phyloP scores from a whole-genome alignment of 2,888 invertebrate genomes.

The Caenorhabditis afra region DNA sequence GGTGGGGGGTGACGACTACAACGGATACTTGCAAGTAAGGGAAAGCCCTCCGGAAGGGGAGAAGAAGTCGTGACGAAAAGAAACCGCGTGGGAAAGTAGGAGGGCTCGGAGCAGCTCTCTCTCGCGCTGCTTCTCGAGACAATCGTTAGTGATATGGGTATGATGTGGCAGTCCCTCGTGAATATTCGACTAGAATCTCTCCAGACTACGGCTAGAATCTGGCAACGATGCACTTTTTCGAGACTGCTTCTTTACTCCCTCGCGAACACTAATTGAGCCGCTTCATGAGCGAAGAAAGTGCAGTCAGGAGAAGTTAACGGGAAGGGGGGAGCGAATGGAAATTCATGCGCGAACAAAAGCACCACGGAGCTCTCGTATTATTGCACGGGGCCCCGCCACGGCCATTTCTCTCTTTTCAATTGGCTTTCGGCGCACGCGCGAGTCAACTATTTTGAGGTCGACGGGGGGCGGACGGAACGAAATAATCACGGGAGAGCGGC shows the following conservation, averaged over 20 bases:
- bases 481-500: slow-evolving; percentile 40
- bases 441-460: slow-evolving; percentile 37
- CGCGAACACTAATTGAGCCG: slow-evolving; percentile 25
- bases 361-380: slow-evolving; percentile 25
- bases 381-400: slow-evolving; percentile 26
- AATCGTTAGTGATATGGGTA: neutral
- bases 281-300: slow-evolving; percentile 16
- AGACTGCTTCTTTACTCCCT: neutral
- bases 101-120: slow-evolving; percentile 3
- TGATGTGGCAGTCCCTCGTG: neutral
- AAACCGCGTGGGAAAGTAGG: slow-evolving; percentile 46
- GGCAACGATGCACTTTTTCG: slow-evolving; percentile 9
- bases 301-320: slow-evolving; percentile 1
- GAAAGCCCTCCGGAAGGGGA: slow-evolving; percentile 14
- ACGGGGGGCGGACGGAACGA: slow-evolving; percentile 20
- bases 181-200: neutral
- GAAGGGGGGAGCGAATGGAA: neutral
- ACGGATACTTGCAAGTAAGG: neutral
- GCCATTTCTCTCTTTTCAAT: slow-evolving; percentile 52
- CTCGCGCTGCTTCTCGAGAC: neutral
- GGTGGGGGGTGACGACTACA: slow-evolving; percentile 4
- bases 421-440: slow-evolving; percentile 34
- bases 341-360: neutral
- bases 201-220: slow-evolving; percentile 3
- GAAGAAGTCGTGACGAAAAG: slow-evolving; percentile 29